A percentile compares a stretch with the other conserved stretches of the same genome.
Evolutionary conservation across 2,113 vertebrate species (phyloP).

Genomic region (Emydocephalus ijimae): DNA sequence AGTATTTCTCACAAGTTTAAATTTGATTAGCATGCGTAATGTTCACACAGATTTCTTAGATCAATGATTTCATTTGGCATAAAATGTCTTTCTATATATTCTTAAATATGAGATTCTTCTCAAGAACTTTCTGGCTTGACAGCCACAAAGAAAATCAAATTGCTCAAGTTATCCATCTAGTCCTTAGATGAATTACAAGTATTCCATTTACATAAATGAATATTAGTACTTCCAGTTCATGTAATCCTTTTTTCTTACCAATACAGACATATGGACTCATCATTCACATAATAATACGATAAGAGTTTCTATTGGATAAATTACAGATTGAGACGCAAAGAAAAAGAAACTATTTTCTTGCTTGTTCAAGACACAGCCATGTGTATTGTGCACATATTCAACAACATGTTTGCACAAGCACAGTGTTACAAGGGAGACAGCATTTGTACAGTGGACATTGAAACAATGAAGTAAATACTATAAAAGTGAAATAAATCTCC

Average conservation of each 20-base stretch:
- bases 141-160: too few relatives aligned
- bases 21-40: not conserved
- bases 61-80: not conserved
- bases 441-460: rapidly evolving
- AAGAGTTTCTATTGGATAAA: not conserved
- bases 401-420: not conserved
- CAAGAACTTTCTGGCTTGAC: not conserved
- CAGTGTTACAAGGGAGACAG: rapidly evolving
- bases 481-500: not conserved
- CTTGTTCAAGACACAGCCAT: not conserved
- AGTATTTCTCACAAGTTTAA: not conserved
- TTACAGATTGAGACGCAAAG: not conserved
- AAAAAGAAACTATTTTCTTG: not conserved
- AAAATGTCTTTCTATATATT: not conserved
- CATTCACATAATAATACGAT: not conserved
- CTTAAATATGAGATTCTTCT: not conserved
- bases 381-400: not conserved
- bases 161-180: not conserved
- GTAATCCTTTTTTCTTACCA: not conserved
- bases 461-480: rapidly evolving
- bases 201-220: not conserved
- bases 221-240: not conserved
- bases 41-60: not conserved
- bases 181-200: not conserved
- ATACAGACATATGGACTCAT: not conserved